phyloP scores from a whole-genome alignment of 2,888 invertebrate species.

The Harmothoe impar region DNA sequence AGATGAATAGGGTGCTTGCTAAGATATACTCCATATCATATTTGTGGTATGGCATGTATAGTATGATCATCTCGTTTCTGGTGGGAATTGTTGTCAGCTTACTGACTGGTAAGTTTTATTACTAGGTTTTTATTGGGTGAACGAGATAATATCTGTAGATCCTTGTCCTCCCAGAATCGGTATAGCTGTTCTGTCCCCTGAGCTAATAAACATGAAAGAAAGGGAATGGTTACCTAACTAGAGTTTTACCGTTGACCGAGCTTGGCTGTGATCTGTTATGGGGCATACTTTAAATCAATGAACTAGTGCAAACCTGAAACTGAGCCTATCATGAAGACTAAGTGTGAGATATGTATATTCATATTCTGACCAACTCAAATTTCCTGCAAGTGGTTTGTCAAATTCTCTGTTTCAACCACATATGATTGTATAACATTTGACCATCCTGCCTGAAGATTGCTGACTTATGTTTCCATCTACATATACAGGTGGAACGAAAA shows the following conservation, averaged over 20 bases:
- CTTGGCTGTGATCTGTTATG: too few species aligned
- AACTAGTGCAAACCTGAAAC: too few species aligned
- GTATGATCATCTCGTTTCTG: not conserved
- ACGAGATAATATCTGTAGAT: not conserved
- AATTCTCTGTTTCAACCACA: not conserved
- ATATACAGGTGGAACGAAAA: not conserved
- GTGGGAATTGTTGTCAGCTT: slow-evolving; percentile 45
- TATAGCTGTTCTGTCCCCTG: not conserved
- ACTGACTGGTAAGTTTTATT: not conserved
- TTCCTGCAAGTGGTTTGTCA: not conserved
- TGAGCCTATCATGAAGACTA: too few species aligned
- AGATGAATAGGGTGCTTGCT: not conserved
- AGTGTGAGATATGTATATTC: not conserved
- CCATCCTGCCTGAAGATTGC: not conserved
- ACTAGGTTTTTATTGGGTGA: not conserved
- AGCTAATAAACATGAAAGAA: not conserved
- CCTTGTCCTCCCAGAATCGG: not conserved
- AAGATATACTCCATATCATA: slow-evolving; percentile 42
- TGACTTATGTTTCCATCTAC: not conserved
- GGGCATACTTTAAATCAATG: too few species aligned
- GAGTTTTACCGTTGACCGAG: not conserved
- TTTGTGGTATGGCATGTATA: slow-evolving; percentile 28
- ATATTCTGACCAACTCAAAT: too few species aligned
- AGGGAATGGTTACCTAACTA: not conserved
- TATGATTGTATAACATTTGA: not conserved